phyloP scores from a whole-genome alignment of 2,888 invertebrate genomes.

The Mayetiola destructor region DNA sequence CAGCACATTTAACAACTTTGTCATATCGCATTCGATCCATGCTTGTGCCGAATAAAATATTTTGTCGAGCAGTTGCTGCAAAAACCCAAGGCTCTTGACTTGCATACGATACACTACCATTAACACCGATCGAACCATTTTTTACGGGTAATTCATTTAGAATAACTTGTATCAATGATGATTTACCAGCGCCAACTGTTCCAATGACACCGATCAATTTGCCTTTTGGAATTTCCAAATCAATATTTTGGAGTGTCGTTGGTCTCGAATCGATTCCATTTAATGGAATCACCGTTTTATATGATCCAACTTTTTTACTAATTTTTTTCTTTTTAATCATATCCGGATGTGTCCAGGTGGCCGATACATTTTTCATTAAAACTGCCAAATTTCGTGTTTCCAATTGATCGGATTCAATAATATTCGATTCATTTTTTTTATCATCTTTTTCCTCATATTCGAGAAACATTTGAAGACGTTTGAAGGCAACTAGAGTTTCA shows the following conservation, averaged over 20 bases:
- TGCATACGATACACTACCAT: constrained; percentile 56
- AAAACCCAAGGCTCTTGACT: constrained; percentile 79
- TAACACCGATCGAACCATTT: constrained; percentile 41
- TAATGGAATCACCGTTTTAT: background rate
- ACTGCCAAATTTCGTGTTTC: constrained; percentile 13
- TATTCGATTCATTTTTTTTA: background rate
- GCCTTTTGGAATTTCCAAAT: constrained; percentile 40
- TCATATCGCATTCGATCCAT: constrained; percentile 29
- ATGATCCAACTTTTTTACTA: background rate
- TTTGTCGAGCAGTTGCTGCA: constrained; percentile 60
- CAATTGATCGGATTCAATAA: constrained; percentile 18
- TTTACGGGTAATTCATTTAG: constrained; percentile 53
- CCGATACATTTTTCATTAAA: constrained; percentile 27
- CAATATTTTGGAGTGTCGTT: constrained; percentile 27
- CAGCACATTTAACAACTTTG: constrained; percentile 33
- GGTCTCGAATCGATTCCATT: background rate
- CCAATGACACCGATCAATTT: constrained; percentile 57
- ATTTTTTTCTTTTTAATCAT: background rate
- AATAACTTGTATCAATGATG: constrained; percentile 50
- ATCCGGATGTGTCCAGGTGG: constrained; percentile 33
- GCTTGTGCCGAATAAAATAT: constrained; percentile 60
- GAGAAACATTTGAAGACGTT: constrained; percentile 42
- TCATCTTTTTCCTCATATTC: constrained; percentile 30
- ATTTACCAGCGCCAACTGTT: constrained; percentile 62
- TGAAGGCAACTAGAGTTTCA: constrained; percentile 62